Percentiles rank a stretch among this genome's conserved stretches.
These are phyloP conservation scores for Telenomus remus DNA, from an alignment of 1,140 invertebrate genomes.

Conservation along the genomic window DNA sequence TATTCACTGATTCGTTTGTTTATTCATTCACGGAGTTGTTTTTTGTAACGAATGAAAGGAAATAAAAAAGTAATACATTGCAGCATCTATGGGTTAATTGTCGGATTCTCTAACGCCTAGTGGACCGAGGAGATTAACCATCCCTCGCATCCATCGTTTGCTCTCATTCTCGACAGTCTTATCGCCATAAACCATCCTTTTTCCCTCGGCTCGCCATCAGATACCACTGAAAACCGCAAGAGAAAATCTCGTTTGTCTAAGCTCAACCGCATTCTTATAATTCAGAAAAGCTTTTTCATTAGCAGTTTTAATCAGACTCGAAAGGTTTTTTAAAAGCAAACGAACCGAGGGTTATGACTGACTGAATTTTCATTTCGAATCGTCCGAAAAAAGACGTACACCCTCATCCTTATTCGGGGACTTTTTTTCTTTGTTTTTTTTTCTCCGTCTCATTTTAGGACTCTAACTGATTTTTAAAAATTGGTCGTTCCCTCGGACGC, in stretches of 20 bases:
- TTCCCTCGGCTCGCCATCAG: slow-evolving; percentile 19
- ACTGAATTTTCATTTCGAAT: neutral
- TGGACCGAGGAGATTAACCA: slow-evolving; percentile 72
- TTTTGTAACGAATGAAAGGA: too few species aligned
- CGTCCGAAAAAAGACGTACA: slow-evolving; percentile 8
- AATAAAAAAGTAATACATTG: slow-evolving; percentile 70
- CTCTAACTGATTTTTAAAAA: too few species aligned
- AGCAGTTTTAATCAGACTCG: slow-evolving; percentile 39
- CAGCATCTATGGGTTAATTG: slow-evolving; percentile 71
- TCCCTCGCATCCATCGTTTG: slow-evolving; percentile 14
- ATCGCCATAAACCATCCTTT: slow-evolving; percentile 25
- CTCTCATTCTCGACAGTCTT: slow-evolving; percentile 33
- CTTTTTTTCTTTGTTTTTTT: too few species aligned
- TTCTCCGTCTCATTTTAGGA: too few species aligned
- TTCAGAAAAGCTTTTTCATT: slow-evolving; percentile 44
- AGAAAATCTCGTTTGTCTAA: slow-evolving; percentile 44
- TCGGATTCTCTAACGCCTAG: slow-evolving; percentile 69
- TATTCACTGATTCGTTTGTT: too few species aligned
- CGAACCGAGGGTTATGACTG: slow-evolving; percentile 15
- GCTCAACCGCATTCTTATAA: slow-evolving; percentile 52
- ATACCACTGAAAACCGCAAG: slow-evolving; percentile 42
- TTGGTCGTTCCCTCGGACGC: too few species aligned
- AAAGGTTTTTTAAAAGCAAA: slow-evolving; percentile 37
- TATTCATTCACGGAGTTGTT: too few species aligned
- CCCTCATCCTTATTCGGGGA: too few species aligned